A percentile compares a stretch with the other conserved stretches of the same genome.
Evolutionary conservation across 2,888 invertebrate species (phyloP).

Genomic region (Napeogenes inachia): DNA sequence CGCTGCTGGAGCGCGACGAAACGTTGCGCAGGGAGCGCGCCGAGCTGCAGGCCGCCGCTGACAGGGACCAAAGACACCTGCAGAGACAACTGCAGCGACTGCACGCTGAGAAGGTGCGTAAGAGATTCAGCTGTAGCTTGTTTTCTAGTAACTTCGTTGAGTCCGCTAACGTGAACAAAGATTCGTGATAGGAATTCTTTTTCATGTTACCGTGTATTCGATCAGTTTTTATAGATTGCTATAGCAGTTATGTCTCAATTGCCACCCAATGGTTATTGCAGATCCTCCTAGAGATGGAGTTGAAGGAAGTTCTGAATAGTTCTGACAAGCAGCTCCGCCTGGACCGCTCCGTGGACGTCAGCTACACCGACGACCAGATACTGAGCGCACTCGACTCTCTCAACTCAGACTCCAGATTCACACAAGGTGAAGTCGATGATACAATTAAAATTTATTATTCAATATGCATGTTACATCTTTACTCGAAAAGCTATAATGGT

Average conservation of each 20-base stretch:
- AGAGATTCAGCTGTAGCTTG: too few relatives aligned
- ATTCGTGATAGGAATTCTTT: too few relatives aligned
- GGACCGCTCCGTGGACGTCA: slow-evolving; percentile 66
- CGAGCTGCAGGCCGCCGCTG: slow-evolving; percentile 40
- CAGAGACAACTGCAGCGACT: slow-evolving; percentile 56
- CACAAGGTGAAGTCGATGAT: slow-evolving; percentile 42
- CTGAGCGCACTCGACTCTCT: slow-evolving; percentile 59
- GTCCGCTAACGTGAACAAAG: too few relatives aligned
- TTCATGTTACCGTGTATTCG: too few relatives aligned
- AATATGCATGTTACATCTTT: too few relatives aligned
- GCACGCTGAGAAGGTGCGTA: slow-evolving; percentile 49
- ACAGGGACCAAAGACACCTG: slow-evolving; percentile 47
- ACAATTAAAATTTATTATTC: slow-evolving; percentile 9
- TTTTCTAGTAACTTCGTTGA: too few relatives aligned
- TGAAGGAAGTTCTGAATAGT: slow-evolving; percentile 62
- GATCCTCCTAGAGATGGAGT: slow-evolving; percentile 63
- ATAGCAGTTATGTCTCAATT: neutral
- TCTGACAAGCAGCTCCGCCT: slow-evolving; percentile 52
- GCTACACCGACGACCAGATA: slow-evolving; percentile 70
- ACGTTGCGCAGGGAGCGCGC: slow-evolving; percentile 50
- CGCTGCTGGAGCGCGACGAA: slow-evolving; percentile 59
- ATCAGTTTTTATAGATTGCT: too few relatives aligned
- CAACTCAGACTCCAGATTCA: slow-evolving; percentile 56
- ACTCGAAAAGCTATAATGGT: too few relatives aligned
- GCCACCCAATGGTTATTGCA: slow-evolving; percentile 27